Base-by-base conservation (phyloP, 2,113 vertebrate genomes). In the Chionodraco myersi region DNA sequence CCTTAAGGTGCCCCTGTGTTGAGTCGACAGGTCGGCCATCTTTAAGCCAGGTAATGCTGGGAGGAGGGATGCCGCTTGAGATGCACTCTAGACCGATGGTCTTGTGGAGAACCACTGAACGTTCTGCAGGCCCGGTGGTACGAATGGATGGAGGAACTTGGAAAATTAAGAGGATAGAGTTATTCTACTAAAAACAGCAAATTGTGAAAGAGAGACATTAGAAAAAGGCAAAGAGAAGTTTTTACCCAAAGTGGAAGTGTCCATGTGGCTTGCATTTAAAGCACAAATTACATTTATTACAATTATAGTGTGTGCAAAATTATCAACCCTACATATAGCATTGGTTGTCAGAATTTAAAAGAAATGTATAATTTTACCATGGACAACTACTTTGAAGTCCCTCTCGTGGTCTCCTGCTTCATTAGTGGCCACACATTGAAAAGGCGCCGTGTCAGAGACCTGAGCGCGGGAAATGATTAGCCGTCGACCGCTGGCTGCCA, bases 31-130 rank as follows among this genome's bases (percentile, higher is more conserved):
- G 98, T 13, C 94, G 95, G 8, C 95, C 95, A 77, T 98, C 96
- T 94, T 97, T 99, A 41, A 99, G 91, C 98, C 98, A 99, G 0
- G 96, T 99, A 34, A 99, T 95, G 69, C 95, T 94, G 23, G 98
- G 97, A 61, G 93, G 89, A n/a, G 98, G 98, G 82, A 97, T 94
- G 30, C 97, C 98, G 62, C 86, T 96, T 64, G 96, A 96, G 68
- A 97, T 87, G 59, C 98, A 99, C 84, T 98, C 97, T 65, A 99
- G 83, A 0, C 80, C 95, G 56, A 96, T 64, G 6, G 96, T 49
- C 79, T 96, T 96, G 67, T 96, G 73, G 8, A 97, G 94, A 75
- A 98, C 93, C 72, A 99, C 96, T 1, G 95, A 92, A 74, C 93
- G 95, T 72, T 98, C 97, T 0, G 94, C 82, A 76, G 92, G 88